Base-by-base conservation (phyloP, 2,113 vertebrate species). In the Saimiri boliviensis region DNA sequence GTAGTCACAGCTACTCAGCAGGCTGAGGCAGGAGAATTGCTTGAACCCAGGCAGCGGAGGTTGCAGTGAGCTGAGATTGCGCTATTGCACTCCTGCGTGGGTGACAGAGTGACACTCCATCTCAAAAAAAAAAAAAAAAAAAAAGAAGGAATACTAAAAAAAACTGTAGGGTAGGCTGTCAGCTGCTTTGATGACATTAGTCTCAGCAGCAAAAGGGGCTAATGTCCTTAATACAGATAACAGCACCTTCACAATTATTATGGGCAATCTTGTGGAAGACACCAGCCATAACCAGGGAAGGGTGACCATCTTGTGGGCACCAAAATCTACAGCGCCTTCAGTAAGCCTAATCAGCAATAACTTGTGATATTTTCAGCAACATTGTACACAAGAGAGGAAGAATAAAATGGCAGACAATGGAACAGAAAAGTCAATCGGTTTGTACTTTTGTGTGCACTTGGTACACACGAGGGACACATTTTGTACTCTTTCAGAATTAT, bases 181-280 rank as follows among this genome's bases (percentile, higher is more conserved):
- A 82, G 74, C 77, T 90, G 8, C 10, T 96, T 58, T 93, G 81
- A 90, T 71, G 11, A 76, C 47, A 91, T 87, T 86, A 80, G 42
- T 80, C n/a, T 25, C 54, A 25, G 19, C 21, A 79, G 32, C 30
- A 88, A 83, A 40, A 86, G 37, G 17, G 8, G 10, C 21, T 68
- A 58, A 87, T 77, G n/a, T 8, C 25, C 37, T 96, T 70, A 54
- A 47, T 58, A 66, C 27, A 81, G 21, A 73, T 63, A 42, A 60
- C 35, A 89, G 32, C 32, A 76, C 40, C 32, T 66, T 73, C 25
- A n/a, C 68, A 79, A 63, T 37, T 63, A 25, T 45, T 66, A 45
- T 13, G 2, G 37, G 13, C 52, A 79, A 32, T 68, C 45, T 23
- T 63, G n/a, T 52, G 71, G 35, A 16, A 47, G 52, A 84, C 20